Conservation (phyloP, 2,888 invertebrate genomes). For the Sepioteuthis lessoniana region DNA sequence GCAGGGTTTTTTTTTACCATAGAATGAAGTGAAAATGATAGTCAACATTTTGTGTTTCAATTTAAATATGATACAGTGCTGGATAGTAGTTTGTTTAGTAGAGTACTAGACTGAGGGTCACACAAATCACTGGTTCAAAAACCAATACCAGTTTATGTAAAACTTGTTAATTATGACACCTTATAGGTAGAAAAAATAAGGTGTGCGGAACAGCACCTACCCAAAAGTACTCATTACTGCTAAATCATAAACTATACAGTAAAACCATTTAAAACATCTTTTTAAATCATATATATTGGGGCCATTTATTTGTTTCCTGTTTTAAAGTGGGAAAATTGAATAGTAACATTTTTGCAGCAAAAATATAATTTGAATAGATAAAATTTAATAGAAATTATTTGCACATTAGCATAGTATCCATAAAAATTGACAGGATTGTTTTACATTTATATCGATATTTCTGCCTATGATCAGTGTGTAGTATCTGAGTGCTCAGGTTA, state of each 20-base stretch:
- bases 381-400: background rate
- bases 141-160: background rate
- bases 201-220: background rate
- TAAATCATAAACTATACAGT: too few species aligned
- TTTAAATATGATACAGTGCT: background rate
- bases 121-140: too few species aligned
- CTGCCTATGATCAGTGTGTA: too few species aligned
- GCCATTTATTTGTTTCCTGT: background rate
- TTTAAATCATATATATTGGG: too few species aligned
- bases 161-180: background rate
- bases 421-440: too few species aligned
- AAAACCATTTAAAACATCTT: too few species aligned
- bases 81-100: background rate
- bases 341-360: background rate
- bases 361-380: background rate
- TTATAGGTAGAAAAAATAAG: background rate
- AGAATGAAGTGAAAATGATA: background rate
- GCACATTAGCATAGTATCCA: background rate
- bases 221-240: too few species aligned
- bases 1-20: background rate
- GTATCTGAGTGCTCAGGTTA: too few species aligned
- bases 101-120: background rate
- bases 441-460: too few species aligned
- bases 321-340: background rate
- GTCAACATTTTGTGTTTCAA: background rate